Evolutionary conservation across 2,113 vertebrate species (phyloP), one percentile per base, ranked within the genome.

Genomic region (Monopterus albus): DNA sequence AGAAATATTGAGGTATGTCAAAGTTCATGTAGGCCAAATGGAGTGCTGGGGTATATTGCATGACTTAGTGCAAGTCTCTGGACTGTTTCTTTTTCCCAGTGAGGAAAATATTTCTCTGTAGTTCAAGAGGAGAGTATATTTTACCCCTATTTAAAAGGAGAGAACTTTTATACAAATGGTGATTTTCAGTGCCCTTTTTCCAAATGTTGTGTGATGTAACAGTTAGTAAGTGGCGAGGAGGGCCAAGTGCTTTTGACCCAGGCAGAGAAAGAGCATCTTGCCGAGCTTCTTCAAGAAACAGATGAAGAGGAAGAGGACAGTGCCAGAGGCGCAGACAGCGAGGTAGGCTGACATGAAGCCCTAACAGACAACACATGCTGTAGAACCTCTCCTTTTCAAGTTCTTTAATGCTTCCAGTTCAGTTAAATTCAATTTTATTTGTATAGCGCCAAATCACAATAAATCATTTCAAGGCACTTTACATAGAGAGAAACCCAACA

Each of bases 1-100:
- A 95, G 93, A 88, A 98, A 98, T 83, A 95, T 96, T 58, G 93
- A 98, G 95, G 96, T 98, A 94, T 91, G 94, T 91, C 63, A 79
- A 79, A 85, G 84, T 81, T 90, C 84, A 88, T 1, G 11, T 6
- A 51, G 72, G 58, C 65, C 64, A 81, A 72, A 61, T 20, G 68
- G 56, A 78, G 62, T 36, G 29, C 51, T 50, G 33, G 73, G 51
- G 53, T 69, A 6, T 61, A 76, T 75, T 42, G 26, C 67, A 50
- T 79, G 64, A 79, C 71, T 61, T 56, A n/a, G 57, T 20, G 26
- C 46, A 56, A 65, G 38, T 60, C 43, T 63, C 40, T 51, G 1
- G 0, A 11, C 51, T 60, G 49, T 83, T 86, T 79, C 26, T 83
- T 81, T 83, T 79, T 75, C 74, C 74, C 45, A 79, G 11, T 40